A percentile compares a stretch with the other conserved stretches of the same genome.
Conservation (phyloP, 2,113 vertebrate species). For the Misgurnus mizolepis region DNA sequence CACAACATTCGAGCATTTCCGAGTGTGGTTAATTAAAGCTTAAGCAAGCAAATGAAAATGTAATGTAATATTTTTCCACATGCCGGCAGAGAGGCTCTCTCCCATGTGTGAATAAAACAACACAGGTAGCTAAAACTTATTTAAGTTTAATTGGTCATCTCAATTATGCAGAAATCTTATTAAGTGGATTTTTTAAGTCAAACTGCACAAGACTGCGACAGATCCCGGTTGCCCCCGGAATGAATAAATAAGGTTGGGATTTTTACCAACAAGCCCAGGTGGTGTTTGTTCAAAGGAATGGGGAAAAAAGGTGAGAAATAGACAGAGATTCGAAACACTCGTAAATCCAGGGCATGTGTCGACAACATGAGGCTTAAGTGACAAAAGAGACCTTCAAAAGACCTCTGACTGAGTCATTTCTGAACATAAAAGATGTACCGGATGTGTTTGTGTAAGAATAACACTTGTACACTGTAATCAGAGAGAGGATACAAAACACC, state of each 20-base stretch:
- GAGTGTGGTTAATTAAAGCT: slow-evolving; percentile 43
- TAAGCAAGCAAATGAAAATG: slow-evolving; percentile 40
- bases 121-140: slow-evolving; percentile 22
- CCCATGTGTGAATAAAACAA: slow-evolving; percentile 25
- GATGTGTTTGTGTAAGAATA: slow-evolving; percentile 5
- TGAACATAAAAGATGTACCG: slow-evolving; percentile 9
- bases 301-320: slow-evolving; percentile 2
- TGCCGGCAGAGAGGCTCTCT: not conserved
- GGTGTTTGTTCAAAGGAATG: slow-evolving; percentile 3
- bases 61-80: slow-evolving; percentile 38
- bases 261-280: slow-evolving; percentile 12
- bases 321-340: slow-evolving; percentile 27
- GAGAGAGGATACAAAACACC: not conserved
- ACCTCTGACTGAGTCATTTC: slow-evolving; percentile 11
- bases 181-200: slow-evolving; percentile 20
- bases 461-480: slow-evolving; percentile 2
- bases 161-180: too few species aligned
- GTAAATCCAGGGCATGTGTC: slow-evolving; percentile 25
- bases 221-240: not conserved
- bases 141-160: slow-evolving; percentile 34
- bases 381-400: slow-evolving; percentile 28
- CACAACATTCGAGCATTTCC: slow-evolving; percentile 34
- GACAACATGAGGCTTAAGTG: not conserved
- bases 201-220: not conserved
- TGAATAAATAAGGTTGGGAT: slow-evolving; percentile 23